Evolutionary conservation across 2,888 invertebrate species (phyloP), one percentile per base, ranked within the genome.

Genomic region (Xestobium rufovillosum): DNA sequence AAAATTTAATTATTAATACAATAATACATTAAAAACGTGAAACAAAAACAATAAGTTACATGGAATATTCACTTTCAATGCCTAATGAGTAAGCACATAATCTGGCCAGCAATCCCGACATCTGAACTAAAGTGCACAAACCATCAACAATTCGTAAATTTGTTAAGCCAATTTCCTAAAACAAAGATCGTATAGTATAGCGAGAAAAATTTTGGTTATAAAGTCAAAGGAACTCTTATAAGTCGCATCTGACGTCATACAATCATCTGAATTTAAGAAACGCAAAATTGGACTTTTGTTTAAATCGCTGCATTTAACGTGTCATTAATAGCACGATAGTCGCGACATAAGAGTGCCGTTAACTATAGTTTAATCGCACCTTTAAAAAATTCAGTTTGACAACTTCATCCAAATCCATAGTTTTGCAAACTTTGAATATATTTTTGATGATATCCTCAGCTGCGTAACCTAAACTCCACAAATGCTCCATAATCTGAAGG

Each of bases 361-460:
- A n/a, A n/a, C n/a, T n/a, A 43, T 42, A 31, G 13, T 44, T 16
- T 6, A 30, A 33, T 43, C 47, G 49, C 62, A 80, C 81, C 63
- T 87, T 83, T 43, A 96, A 78, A 63, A 87, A 87, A 52, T 82
- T 79, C 45, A 97, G 70, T 59, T 89, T 89, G 39, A 88, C 60
- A 31, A 75, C 75, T 63, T 96, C 96, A 16, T 80, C 72, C 53
- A 89, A 78, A 26, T 80, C 75, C 57, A 91, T 73, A 46, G 80
- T 84, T 67, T 96, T 96, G 65, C 87, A 82, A 14, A 97, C 94
- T 49, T 91, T 80, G 68, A 96, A 96, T 42, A 96, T 79, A 66
- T 92, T 97, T 45, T 84, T 80, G 52, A 98, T 87, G 28, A 98
- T 88, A 70, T 98, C 98, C 65, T 98, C 95, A 0, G 94, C 78